A percentile compares a stretch with the other conserved stretches of the same genome.
Evolutionary conservation across 2,797 vertebrate species (phyloP).

Genomic region (Uromys caudimaculatus): DNA sequence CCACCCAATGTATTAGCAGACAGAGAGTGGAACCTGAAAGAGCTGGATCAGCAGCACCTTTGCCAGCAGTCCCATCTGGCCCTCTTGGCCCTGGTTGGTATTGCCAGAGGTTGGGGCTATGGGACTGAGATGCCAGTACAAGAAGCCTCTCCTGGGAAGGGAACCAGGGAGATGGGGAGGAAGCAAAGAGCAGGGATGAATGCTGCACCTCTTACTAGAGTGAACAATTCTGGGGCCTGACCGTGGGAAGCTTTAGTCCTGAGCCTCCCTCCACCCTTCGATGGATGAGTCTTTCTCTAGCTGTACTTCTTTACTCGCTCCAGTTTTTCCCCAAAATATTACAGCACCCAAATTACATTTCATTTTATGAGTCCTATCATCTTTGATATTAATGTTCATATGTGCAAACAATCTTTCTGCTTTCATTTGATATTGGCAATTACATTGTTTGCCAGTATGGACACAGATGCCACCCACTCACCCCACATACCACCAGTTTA

Average conservation of each 20-base stretch:
- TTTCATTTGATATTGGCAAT: neutral
- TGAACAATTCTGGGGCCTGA: neutral
- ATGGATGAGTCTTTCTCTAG: neutral
- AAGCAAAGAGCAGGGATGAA: neutral
- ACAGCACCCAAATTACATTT: neutral
- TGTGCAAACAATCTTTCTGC: neutral
- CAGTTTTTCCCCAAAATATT: neutral
- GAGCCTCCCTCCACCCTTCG: neutral
- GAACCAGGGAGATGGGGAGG: neutral
- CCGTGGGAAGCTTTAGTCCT: neutral
- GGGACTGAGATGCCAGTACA: conserved; percentile 59
- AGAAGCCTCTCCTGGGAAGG: conserved; percentile 59
- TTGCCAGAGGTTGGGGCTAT: neutral
- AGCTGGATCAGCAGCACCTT: conserved; percentile 23
- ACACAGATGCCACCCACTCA: neutral
- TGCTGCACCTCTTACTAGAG: neutral
- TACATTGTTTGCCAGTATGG: neutral
- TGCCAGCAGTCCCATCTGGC: conserved; percentile 69
- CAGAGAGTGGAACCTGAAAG: conserved; percentile 40
- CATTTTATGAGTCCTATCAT: neutral
- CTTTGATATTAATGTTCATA: neutral
- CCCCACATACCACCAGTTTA: neutral
- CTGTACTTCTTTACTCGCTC: neutral
- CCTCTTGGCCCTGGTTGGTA: conserved; percentile 48
- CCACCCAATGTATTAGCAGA: conserved; percentile 53